These are phyloP conservation scores for Chironomus tepperi DNA, from an alignment of 1,140 invertebrate genomes.

Conservation along the genomic window DNA sequence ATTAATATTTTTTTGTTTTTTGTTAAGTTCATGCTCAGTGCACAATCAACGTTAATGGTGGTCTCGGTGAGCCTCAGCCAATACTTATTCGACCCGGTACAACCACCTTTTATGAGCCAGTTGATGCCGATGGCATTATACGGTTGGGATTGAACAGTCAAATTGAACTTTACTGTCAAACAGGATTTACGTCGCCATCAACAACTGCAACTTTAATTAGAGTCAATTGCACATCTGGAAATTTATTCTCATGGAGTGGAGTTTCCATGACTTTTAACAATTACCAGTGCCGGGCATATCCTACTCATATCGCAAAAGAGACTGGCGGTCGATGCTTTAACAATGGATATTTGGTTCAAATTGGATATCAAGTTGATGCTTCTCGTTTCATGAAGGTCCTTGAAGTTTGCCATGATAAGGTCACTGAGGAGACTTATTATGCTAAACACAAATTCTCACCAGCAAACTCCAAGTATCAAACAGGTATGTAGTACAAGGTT, in stretches of 20 bases:
- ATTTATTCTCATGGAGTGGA: background rate
- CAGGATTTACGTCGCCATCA: background rate
- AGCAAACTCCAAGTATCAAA: background rate
- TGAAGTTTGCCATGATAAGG: constrained; percentile 21
- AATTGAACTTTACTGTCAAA: constrained; percentile 11
- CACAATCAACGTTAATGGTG: constrained; percentile 18
- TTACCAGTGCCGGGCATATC: background rate
- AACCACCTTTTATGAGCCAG: background rate
- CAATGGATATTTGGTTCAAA: background rate
- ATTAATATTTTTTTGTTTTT: too few relatives aligned
- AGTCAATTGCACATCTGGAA: background rate
- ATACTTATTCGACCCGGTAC: background rate
- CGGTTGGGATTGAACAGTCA: background rate
- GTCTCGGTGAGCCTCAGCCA: constrained; percentile 23
- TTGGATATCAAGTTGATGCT: constrained; percentile 10
- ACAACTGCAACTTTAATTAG: background rate
- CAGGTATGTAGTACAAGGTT: background rate
- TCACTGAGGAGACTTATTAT: background rate
- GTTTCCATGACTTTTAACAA: background rate
- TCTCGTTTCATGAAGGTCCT: background rate
- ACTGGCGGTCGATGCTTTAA: background rate
- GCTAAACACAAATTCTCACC: background rate
- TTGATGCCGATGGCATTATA: background rate
- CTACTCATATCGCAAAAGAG: background rate
- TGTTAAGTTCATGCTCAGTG: background rate